Evolutionary conservation across 2,113 vertebrate species (phyloP), one percentile per base, ranked within the genome.

Genomic region (Nothoprocta perdicaria): DNA sequence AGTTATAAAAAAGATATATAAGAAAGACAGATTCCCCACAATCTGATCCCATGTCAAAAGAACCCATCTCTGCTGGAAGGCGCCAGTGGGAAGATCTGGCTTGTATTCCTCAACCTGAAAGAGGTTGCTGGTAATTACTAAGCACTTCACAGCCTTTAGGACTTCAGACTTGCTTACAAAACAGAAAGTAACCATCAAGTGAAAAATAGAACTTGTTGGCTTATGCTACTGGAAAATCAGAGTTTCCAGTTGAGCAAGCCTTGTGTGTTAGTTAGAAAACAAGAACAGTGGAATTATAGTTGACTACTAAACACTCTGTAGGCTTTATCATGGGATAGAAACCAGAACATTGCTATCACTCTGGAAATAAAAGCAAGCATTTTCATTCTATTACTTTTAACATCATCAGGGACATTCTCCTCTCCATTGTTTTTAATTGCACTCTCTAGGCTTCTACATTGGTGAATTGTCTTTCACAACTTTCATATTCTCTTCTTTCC

Each of bases 201-300:
- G 5, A 84, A 93, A 94, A 79, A 80, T 24, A 84, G 19, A 22
- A 81, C n/a, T 75, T 76, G 0, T 9, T 94, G 62, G 40, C 14
- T 81, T 68, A n/a, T 45, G 11, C 21, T 76, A 65, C 12, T 46
- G 21, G 27, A 65, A 38, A 80, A 82, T 76, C 78, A 84, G 61
- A 84, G 22, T 81, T 88, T 90, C 53, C 80, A n/a, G 43, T 84
- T 92, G 80, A 87, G 35, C 69, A 62, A 80, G 7, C 18, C 68
- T 69, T 41, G 14, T 58, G 38, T 9, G 43, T 76, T 29, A 53
- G 23, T 86, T 35, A 69, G 35, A 46, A 35, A 14, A 81, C 40
- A n/a, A 80, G 50, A 35, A 63, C 15, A 8, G 35, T 73, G n/a
- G 48, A 86, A 65, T 92, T 22, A 5, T 35, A 35, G 72, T 22